Percentiles rank a stretch among this genome's conserved stretches.
Conservation (phyloP, 2,113 vertebrate species). For the Sturnira hondurensis region DNA sequence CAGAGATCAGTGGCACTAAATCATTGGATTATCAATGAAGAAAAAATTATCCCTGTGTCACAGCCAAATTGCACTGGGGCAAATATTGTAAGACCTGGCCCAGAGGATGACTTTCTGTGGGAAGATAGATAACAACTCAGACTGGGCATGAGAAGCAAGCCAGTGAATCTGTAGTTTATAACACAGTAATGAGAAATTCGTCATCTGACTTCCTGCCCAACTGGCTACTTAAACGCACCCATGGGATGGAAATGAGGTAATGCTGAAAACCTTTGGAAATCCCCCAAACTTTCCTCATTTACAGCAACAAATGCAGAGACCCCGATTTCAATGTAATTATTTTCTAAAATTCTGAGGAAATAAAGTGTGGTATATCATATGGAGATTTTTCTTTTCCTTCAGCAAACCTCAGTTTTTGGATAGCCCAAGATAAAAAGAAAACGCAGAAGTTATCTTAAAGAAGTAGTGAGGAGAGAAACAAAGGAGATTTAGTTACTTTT, state of each 20-base stretch:
- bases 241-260: slow-evolving; percentile 35
- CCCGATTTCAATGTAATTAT: neutral
- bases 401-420: neutral
- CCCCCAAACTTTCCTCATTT: neutral
- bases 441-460: neutral
- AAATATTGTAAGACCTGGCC: neutral
- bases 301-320: neutral
- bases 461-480: neutral
- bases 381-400: neutral
- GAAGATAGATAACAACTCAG: neutral
- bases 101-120: neutral
- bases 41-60: neutral
- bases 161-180: slow-evolving; percentile 14
- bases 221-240: slow-evolving; percentile 21
- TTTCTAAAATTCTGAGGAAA: neutral
- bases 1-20: neutral
- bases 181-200: neutral
- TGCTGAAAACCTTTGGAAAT: slow-evolving; percentile 21
- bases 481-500: neutral
- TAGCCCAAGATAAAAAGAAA: neutral
- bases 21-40: neutral
- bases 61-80: neutral
- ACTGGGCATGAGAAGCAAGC: neutral
- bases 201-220: slow-evolving; percentile 42
- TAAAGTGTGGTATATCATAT: neutral